Evolutionary conservation across 2,888 invertebrate species (phyloP), one percentile per base, ranked within the genome.

Genomic region (Geotrupes spiniger): DNA sequence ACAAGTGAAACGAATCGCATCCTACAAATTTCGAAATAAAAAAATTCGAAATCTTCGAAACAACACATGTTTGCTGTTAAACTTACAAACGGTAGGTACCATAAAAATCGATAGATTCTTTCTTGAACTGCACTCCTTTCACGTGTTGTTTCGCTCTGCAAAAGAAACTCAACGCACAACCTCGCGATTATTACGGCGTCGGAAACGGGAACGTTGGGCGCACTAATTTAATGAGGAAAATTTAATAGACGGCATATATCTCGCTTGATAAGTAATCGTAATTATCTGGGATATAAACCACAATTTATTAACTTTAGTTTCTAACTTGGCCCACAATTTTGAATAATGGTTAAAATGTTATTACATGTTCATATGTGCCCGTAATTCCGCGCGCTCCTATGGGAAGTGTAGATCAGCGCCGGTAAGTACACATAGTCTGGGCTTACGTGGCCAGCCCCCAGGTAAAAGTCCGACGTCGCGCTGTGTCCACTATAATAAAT

Each of bases 271-370:
- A 52, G 49, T 51, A 46, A 52, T 52, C 52, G 58, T 58, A 58
- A 58, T 58, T 58, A 58, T 56, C 56, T 54, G 41, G 58, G 52
- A 56, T 56, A 54, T 56, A 59, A 57, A 56, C 54, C 53, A 44
- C 47, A 53, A 59, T 59, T 57, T 59, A 57, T 60, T 57, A 55
- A 55, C 58, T 53, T 56, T 58, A 60, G 62, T 61, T 59, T 51
- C 54, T 44, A 62, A 62, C 60, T 62, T 61, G 55, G 56, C 54
- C 58, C 56, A 57, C 60, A 60, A 57, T 60, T 61, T 59, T 62
- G 62, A 61, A 60, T 62, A 62, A 62, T 62, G 61, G 59, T 56
- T 58, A 56, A 60, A 62, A 61, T 62, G 61, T 61, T 61, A 56
- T 59, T 61, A 60, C 61, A 58, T 59, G 59, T 59, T 60, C 59